These are phyloP conservation scores for Gari tellinella DNA, from an alignment of 2,888 invertebrate species.

Conservation along the genomic window DNA sequence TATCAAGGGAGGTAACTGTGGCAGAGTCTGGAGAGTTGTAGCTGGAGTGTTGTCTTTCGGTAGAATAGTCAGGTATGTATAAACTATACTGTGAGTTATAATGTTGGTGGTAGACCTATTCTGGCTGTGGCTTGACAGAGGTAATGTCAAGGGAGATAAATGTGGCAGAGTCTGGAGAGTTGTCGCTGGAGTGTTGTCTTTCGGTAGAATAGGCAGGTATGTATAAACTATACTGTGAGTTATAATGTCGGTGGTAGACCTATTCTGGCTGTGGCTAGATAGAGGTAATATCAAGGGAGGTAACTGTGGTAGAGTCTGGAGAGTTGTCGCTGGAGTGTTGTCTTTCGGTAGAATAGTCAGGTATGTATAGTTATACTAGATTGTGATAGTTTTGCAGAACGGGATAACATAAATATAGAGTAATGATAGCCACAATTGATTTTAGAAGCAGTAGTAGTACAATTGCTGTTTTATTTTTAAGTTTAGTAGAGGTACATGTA, in stretches of 20 bases:
- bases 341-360: conserved; percentile 36
- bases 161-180: conserved; percentile 3
- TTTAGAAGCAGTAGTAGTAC: too few relatives aligned
- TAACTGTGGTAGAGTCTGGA: background rate
- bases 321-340: conserved; percentile 18
- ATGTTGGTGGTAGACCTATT: conserved; percentile 38
- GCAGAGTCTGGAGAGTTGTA: conserved; percentile 1
- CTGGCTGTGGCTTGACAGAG: conserved; percentile 35
- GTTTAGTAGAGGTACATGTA: too few relatives aligned
- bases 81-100: conserved; percentile 24
- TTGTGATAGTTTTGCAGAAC: too few relatives aligned
- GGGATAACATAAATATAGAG: too few relatives aligned
- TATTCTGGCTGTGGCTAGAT: conserved; percentile 42
- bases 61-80: conserved; percentile 34
- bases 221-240: conserved; percentile 21
- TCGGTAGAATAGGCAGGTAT: conserved; percentile 42
- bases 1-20: too few relatives aligned
- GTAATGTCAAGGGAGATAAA: too few relatives aligned
- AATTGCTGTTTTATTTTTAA: too few relatives aligned
- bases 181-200: conserved; percentile 15
- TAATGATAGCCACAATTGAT: too few relatives aligned
- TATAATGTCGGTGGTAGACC: conserved; percentile 32
- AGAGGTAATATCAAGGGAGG: too few relatives aligned
- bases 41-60: conserved; percentile 30
- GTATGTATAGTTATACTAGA: conserved; percentile 21